Percentiles rank a stretch among this genome's conserved stretches.
phyloP scores from a whole-genome alignment of 2,113 vertebrate genomes.

The Tauraco erythrolophus region DNA sequence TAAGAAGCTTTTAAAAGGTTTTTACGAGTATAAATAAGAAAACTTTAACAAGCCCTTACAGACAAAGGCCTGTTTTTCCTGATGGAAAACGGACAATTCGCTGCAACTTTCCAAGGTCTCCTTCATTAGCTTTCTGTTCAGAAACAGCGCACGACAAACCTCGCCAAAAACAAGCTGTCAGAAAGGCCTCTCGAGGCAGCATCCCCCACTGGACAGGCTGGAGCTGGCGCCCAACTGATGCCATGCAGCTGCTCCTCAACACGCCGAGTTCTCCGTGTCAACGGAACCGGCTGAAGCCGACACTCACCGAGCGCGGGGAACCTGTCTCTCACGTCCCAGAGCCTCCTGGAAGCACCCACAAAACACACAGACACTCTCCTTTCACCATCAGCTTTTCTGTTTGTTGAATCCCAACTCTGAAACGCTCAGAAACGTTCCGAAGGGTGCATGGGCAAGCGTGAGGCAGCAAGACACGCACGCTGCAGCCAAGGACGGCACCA shows the following conservation, averaged over 20 bases:
- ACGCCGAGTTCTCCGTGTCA: background rate
- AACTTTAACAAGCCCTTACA: background rate
- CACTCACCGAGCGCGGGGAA: background rate
- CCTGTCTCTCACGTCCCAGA: accelerated
- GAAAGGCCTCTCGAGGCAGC: background rate
- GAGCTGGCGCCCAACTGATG: background rate
- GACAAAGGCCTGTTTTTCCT: background rate
- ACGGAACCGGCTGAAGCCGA: background rate
- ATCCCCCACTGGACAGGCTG: background rate
- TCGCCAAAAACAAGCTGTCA: accelerated
- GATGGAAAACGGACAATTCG: accelerated
- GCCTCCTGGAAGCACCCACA: background rate
- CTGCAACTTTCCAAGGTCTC: background rate
- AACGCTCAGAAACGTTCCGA: background rate
- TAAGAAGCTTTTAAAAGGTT: background rate
- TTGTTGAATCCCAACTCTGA: accelerated
- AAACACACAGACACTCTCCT: accelerated
- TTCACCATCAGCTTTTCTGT: background rate
- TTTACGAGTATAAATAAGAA: background rate
- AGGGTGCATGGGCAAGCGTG: background rate
- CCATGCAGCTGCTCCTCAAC: no score
- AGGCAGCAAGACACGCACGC: accelerated
- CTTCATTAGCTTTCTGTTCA: background rate
- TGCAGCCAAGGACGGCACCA: background rate
- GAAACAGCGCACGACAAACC: accelerated